These are phyloP conservation scores for Drosophila quasianomalipes DNA, from an alignment of 2,888 invertebrate genomes.

Conservation along the genomic window DNA sequence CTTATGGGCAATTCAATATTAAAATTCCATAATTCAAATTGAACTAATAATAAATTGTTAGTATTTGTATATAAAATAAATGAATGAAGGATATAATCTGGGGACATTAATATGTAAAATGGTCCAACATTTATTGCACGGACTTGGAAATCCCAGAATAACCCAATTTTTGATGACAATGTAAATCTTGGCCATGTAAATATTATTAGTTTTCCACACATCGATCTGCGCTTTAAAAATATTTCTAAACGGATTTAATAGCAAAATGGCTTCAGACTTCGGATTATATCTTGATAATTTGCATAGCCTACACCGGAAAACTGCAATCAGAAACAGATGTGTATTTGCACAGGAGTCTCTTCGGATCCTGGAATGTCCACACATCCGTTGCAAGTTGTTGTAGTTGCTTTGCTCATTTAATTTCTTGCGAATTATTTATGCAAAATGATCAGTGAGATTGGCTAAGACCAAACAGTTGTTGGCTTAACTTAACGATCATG, in stretches of 20 bases:
- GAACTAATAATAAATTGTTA: background rate
- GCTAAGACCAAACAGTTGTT: constrained; percentile 60
- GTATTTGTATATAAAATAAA: background rate
- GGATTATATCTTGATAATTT: background rate
- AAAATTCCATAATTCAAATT: background rate
- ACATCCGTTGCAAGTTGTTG: constrained; percentile 47
- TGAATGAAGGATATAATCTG: background rate
- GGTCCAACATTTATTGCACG: background rate
- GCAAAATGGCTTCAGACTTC: background rate
- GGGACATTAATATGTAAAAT: background rate
- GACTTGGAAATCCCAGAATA: background rate
- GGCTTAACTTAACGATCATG: constrained; percentile 52
- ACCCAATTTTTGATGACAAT: background rate
- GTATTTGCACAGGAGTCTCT: constrained; percentile 13
- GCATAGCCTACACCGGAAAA: constrained; percentile 21
- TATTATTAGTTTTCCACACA: background rate
- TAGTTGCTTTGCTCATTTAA: constrained; percentile 57
- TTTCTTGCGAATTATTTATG: constrained; percentile 68
- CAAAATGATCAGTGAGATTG: constrained; percentile 70
- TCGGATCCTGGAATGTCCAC: constrained; percentile 42
- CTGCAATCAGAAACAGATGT: constrained; percentile 38
- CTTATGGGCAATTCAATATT: background rate
- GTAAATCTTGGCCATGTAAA: background rate
- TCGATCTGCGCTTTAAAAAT: background rate
- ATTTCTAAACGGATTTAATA: background rate